These are phyloP conservation scores for Laodelphax striatellus DNA, from an alignment of 1,140 invertebrate species.

Conservation along the genomic window DNA sequence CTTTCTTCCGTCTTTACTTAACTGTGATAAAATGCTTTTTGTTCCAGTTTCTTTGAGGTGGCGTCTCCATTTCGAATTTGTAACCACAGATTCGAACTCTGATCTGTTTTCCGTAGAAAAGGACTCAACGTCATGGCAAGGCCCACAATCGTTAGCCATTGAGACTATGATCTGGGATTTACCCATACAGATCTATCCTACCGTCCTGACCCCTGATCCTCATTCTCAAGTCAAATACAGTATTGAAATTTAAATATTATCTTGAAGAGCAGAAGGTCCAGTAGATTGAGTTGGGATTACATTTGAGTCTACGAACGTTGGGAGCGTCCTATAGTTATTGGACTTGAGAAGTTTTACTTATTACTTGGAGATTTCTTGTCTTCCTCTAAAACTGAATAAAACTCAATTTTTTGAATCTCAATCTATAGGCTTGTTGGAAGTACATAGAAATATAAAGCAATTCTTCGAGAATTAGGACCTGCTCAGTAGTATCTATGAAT, in stretches of 20 bases:
- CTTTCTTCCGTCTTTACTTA: neutral
- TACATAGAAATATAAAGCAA: no score
- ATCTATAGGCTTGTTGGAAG: no score
- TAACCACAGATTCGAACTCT: constrained; percentile 46
- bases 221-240: constrained; percentile 25
- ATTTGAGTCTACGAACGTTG: no score
- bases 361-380: no score
- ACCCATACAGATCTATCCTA: constrained; percentile 84
- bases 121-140: constrained; percentile 50
- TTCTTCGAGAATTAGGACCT: no score
- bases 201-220: constrained; percentile 67
- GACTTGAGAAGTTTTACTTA: no score
- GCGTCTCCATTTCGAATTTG: constrained; percentile 95
- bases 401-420: no score
- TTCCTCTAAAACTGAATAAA: no score
- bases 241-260: constrained; percentile 2
- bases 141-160: constrained; percentile 72
- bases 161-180: constrained; percentile 98
- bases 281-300: no score
- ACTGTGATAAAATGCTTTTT: constrained; percentile 7
- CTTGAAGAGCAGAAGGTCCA: no score
- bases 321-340: no score
- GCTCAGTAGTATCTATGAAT: no score
- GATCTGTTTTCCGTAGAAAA: constrained; percentile 4
- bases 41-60: constrained; percentile 72